A percentile compares a stretch with the other conserved stretches of the same genome.
phyloP scores from a whole-genome alignment of 2,888 invertebrate genomes.

The Aleiodes leptofemur region DNA sequence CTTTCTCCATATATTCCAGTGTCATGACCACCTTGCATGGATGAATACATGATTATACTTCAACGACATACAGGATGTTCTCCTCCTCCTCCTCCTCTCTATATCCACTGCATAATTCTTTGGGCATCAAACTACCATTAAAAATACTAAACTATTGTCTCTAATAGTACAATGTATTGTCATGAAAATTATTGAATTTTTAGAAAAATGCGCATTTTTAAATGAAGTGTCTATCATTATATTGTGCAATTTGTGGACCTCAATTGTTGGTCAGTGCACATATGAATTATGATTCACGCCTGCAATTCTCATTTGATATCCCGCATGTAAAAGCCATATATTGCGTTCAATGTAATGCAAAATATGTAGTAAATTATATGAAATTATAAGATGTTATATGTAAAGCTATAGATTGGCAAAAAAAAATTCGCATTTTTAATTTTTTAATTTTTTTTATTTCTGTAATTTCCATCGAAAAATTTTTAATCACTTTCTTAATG shows the following conservation, averaged over 20 bases:
- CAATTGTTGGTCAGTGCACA: constrained; percentile 1
- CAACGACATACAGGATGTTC: constrained; percentile 15
- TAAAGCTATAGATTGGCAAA: too few relatives aligned
- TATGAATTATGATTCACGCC: not conserved
- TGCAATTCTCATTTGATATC: not conserved
- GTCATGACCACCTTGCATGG: constrained; percentile 27
- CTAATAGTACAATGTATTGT: not conserved
- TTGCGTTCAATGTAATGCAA: too few relatives aligned
- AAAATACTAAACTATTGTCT: not conserved
- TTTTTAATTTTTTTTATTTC: too few relatives aligned
- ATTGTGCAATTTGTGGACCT: not conserved
- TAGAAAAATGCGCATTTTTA: not conserved
- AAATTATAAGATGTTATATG: too few relatives aligned
- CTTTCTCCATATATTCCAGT: not conserved
- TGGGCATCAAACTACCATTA: not conserved
- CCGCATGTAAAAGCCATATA: too few relatives aligned
- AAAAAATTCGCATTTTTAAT: too few relatives aligned
- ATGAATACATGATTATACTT: constrained; percentile 17
- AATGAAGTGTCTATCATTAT: constrained; percentile 20
- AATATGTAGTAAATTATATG: too few relatives aligned
- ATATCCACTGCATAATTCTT: not conserved
- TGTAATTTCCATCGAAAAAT: too few relatives aligned
- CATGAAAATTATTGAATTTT: not conserved
- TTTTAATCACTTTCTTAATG: too few relatives aligned
- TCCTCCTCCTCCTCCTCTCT: not conserved